Evolutionary conservation across 2,113 vertebrate genomes (phyloP), one percentile per base, ranked within the genome.

Genomic region (Chlorodrepanis virens): DNA sequence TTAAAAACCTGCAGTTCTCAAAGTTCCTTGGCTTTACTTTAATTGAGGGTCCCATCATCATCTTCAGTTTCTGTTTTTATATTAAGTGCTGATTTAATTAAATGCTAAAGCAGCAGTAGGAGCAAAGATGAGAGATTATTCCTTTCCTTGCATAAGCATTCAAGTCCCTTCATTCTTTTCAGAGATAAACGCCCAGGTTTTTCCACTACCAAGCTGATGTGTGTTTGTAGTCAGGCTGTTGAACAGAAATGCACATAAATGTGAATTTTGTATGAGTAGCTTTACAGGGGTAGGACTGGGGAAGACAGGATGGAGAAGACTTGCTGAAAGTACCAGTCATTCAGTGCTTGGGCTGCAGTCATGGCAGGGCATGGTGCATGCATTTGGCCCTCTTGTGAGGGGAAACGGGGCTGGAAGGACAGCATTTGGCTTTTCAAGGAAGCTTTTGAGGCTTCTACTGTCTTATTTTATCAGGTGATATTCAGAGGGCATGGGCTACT

Each of bases 191-290:
- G 11, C 2, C 9, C 35, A n/a, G 15, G 31, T 77, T 95, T 95
- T 89, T 68, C 64, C 6, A 22, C 27, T 37, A 11, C 16, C 0
- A 8, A 70, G 37, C 33, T 83, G n/a, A 44, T 31, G 17, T 28
- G 49, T 61, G 37, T 68, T 76, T 24, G 1, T 53, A 86, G 54
- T 74, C 42, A 65, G 23, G 37, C 22, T 89, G 2, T 54, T 83
- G 63, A 65, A 37, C 13, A 44, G 49, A 50, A 49, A 23, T 31
- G 19, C 17, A 19, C 0, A 0, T 44, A 52, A 49, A 37, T 13
- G 29, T 54, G 70, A 68, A 28, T 88, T 87, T 70, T 72, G 1
- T 24, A 5, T 56, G 70, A 54, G 9, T 45, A 59, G 29, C 61
- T 67, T 76, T 75, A 27, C 27, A 42, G 56, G 24, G 47, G 23